phyloP scores from a whole-genome alignment of 2,113 vertebrate species.

The Bambusicola thoracicus region DNA sequence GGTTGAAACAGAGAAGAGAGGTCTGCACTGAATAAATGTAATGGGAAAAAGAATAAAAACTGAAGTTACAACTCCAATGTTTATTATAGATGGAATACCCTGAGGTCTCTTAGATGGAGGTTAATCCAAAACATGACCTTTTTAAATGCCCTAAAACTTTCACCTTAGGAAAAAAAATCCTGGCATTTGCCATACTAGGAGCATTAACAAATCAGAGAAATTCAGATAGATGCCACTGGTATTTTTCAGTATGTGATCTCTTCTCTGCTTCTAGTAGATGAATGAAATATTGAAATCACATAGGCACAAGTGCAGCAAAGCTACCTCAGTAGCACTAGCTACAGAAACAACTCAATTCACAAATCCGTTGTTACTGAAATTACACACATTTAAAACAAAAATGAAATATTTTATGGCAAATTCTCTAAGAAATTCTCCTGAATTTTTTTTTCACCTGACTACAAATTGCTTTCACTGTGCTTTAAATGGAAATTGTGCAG shows the following conservation, averaged over 20 bases:
- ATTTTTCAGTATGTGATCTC: not conserved
- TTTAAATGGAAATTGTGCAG: not conserved
- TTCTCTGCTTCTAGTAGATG: not conserved
- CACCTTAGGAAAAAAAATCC: not conserved
- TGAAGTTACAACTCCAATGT: not conserved
- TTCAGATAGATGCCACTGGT: not conserved
- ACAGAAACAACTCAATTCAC: not conserved
- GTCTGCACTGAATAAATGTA: not conserved
- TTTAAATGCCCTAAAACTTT: not conserved
- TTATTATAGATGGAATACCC: not conserved
- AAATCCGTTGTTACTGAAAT: constrained; percentile 38
- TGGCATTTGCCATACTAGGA: constrained; percentile 15
- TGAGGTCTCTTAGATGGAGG: constrained; percentile 4
- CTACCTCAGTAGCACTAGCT: not conserved
- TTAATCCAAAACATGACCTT: not conserved
- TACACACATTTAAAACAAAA: constrained; percentile 7
- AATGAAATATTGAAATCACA: not conserved
- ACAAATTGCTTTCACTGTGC: not conserved
- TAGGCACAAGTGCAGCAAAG: not conserved
- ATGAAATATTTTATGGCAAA: not conserved
- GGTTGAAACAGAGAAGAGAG: not conserved
- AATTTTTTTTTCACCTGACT: not conserved
- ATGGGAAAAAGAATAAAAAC: not conserved
- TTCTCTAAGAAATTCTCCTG: not conserved
- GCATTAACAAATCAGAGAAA: not conserved